Percentiles rank a stretch among this genome's conserved stretches.
These are phyloP conservation scores for Oxyruncus cristatus DNA, from an alignment of 2,113 vertebrate genomes.

Conservation along the genomic window DNA sequence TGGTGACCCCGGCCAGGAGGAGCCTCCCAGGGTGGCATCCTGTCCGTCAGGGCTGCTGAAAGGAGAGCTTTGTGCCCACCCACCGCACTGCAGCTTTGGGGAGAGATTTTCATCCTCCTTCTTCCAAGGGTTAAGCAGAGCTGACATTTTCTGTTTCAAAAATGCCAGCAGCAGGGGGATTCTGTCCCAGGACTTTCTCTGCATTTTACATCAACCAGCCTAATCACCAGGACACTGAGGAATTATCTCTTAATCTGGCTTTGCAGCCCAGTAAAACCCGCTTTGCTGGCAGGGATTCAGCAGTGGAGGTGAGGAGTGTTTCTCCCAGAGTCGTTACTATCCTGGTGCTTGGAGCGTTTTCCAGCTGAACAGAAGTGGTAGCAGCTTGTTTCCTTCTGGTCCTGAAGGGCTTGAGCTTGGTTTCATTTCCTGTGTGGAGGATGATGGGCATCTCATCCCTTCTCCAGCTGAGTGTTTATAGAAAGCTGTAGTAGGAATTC, in stretches of 20 bases:
- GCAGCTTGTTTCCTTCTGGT: background rate
- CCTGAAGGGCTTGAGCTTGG: background rate
- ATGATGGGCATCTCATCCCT: background rate
- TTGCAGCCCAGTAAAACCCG: conserved; percentile 16
- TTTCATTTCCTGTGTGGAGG: background rate
- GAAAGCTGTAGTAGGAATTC: background rate
- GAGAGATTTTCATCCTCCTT: background rate
- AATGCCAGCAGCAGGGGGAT: background rate
- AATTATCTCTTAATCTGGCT: conserved; percentile 34
- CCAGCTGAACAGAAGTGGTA: background rate
- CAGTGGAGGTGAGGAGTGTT: background rate
- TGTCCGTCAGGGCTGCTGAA: background rate
- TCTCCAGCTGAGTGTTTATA: background rate
- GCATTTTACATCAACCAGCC: background rate
- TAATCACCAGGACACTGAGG: background rate
- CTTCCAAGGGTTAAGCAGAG: background rate
- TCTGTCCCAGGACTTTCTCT: conserved; percentile 20
- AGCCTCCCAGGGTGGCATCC: accelerated
- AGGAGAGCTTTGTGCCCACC: background rate
- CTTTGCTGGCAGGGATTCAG: conserved; percentile 17
- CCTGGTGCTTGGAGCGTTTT: background rate
- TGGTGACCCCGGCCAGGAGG: accelerated
- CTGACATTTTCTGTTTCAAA: background rate
- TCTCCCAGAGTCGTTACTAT: background rate
- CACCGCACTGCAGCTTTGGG: background rate